Evolutionary conservation across 2,113 vertebrate species (phyloP), one percentile per base, ranked within the genome.

Genomic region (Chitala chitala): DNA sequence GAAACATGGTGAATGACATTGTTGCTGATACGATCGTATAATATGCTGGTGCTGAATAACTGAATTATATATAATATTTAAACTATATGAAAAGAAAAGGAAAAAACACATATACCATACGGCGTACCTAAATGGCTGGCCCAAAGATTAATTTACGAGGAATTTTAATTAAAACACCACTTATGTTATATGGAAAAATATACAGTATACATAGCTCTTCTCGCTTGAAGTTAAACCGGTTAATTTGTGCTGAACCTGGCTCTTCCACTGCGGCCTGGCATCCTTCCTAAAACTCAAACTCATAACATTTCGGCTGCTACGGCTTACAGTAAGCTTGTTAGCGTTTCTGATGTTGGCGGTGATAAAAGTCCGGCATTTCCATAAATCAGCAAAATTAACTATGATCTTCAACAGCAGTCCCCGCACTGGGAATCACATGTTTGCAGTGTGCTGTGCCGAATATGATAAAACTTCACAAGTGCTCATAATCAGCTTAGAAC

Each of bases 241-340:
- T 84, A 77, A 89, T 92, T 95, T 97, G 90, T 95, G 93, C 95
- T 98, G 95, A 98, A 96, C 92, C 87, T 88, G 93, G 94, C 95
- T 94, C 96, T 95, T 92, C 91, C 88, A 90, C 88, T 88, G 92
- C 93, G 91, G 92, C 93, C 91, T 89, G 90, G 89, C 91, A 91
- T 92, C 92, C 91, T 93, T 96, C 93, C 93, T 95, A 92, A 94
- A 95, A 98, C 95, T 96, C 96, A 96, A 95, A 95, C 94, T 95
- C 95, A 95, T 95, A 95, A 94, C 94, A 93, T 96, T 92, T 94
- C 93, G 92, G 92, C n/a, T n/a, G n/a, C 87, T 91, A 85, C 87
- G 92, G 96, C 95, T 98, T 99, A 98, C 95, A 90, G 94, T 99
- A 99, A 99, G 96, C 96, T 96, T 98, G 96, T 99, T 99, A 98